Base-by-base conservation (phyloP, 2,113 vertebrate genomes). In the Pangasianodon gigas region DNA sequence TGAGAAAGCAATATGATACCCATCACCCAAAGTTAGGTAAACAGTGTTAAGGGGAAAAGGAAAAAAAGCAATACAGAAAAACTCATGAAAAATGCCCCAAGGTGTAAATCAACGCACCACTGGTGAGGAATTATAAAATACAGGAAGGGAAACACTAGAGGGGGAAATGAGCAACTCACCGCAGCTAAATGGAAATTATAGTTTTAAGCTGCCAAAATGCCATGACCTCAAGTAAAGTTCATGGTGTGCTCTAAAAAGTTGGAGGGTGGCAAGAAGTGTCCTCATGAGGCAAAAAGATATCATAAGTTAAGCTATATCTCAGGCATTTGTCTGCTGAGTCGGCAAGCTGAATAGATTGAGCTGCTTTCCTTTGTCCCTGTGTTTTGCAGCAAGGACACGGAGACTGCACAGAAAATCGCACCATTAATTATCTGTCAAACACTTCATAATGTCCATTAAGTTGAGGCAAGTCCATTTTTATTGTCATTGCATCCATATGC, bases 401-500 rank as follows among this genome's bases (percentile, higher is more conserved):
- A n/a, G 85, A 80, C 37, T 10, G 48, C 46, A 46, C 41, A 41
- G 60, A 85, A 60, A 74, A 52, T 80, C 52, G 29, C n/a, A 4
- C 19, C 87, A 77, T 90, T 67, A 77, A 88, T 89, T 90, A 90
- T 92, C 88, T 83, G 69, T 91, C 90, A 71, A 67, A 48, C 44
- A 2, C 32, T 46, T 92, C 86, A 83, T 87, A 88, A 89, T 85
- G 88, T 85, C 90, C 69, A 90, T 85, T 93, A 92, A 92, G 67
- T 19, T 29, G 46, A 86, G 62, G 62, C 46, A 21, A 51, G 85
- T 74, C 46, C 29, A 14, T 75, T 74, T 86, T 32, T 74, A 86
- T 86, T 74, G 46, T 74, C 51, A 54, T 54, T 14, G 4, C 16
- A 4, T 54, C 67, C 67, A 11, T 74, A 86, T 52, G 67, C 65